Percentiles rank a stretch among this genome's conserved stretches.
Conservation (phyloP, 2,797 vertebrate genomes). For the Sparidentex hasta region DNA sequence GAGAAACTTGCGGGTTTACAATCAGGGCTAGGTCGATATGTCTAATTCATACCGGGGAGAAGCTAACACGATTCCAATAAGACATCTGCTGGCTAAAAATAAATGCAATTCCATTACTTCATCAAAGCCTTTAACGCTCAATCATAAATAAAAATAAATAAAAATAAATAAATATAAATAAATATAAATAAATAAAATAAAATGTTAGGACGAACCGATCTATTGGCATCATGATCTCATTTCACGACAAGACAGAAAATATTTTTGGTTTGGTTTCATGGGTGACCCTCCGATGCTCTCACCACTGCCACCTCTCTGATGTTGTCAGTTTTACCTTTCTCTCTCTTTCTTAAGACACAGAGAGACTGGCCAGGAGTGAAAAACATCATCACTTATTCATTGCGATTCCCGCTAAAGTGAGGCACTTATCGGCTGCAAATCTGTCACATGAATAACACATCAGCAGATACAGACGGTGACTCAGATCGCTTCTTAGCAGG, state of each 20-base stretch:
- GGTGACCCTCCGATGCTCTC: neutral
- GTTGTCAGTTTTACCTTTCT: slow-evolving; percentile 23
- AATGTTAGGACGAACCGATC: slow-evolving; percentile 4
- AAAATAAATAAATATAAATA: no score
- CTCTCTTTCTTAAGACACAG: slow-evolving; percentile 41
- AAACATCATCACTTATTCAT: slow-evolving; percentile 75
- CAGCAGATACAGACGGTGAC: slow-evolving; percentile 53
- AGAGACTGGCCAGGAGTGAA: slow-evolving; percentile 47
- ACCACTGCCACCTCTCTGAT: slow-evolving; percentile 3
- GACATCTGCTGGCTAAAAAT: slow-evolving; percentile 20
- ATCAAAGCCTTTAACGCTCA: slow-evolving; percentile 13
- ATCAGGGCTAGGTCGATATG: slow-evolving; percentile 29
- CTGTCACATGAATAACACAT: slow-evolving; percentile 75
- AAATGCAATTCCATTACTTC: slow-evolving; percentile 18
- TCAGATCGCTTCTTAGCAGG: slow-evolving; percentile 40
- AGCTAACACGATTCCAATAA: slow-evolving; percentile 41
- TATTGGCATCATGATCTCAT: neutral
- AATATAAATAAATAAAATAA: no score
- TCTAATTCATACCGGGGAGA: slow-evolving; percentile 39
- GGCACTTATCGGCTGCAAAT: slow-evolving; percentile 70
- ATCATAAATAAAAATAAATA: slow-evolving; percentile 12
- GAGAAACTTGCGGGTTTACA: slow-evolving; percentile 14
- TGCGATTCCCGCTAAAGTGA: slow-evolving; percentile 62
- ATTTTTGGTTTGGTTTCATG: slow-evolving; percentile 3
- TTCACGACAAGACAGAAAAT: neutral